Evolutionary conservation across 2,113 vertebrate species (phyloP).

Genomic region (Ancistrus triradiatus): DNA sequence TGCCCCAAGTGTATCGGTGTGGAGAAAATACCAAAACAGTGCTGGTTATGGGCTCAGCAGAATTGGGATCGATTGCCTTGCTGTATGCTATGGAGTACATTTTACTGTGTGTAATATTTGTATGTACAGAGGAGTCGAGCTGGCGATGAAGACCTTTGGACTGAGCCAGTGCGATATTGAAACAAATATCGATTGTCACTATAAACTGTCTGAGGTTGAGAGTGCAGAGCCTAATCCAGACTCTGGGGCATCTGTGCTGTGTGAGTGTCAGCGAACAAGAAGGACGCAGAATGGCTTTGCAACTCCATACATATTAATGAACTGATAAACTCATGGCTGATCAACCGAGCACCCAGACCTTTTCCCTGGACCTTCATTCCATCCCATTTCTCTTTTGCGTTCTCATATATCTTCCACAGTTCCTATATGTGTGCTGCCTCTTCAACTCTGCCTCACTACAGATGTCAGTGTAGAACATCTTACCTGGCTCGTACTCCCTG

Average conservation of each 20-base stretch:
- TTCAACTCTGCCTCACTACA: not conserved
- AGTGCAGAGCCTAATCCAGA: not conserved
- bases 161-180: not conserved
- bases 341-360: not conserved
- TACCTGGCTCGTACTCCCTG: not conserved
- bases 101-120: too few relatives aligned
- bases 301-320: slow-evolving; percentile 32
- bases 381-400: not conserved
- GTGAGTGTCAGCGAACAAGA: too few relatives aligned
- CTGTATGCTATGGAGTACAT: too few relatives aligned
- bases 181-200: slow-evolving; percentile 7
- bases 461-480: not conserved
- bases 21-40: too few relatives aligned
- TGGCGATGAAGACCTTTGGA: too few relatives aligned
- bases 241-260: not conserved
- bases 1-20: too few relatives aligned
- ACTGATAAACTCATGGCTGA: slow-evolving; percentile 39
- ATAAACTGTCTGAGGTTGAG: not conserved
- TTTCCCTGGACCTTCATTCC: not conserved
- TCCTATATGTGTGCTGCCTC: not conserved
- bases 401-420: not conserved
- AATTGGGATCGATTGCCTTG: too few relatives aligned
- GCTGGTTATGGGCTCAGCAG: too few relatives aligned
- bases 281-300: too few relatives aligned
- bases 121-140: too few relatives aligned